Evolutionary conservation across 2,888 invertebrate species (phyloP).

Genomic region (Catocala fraxini): DNA sequence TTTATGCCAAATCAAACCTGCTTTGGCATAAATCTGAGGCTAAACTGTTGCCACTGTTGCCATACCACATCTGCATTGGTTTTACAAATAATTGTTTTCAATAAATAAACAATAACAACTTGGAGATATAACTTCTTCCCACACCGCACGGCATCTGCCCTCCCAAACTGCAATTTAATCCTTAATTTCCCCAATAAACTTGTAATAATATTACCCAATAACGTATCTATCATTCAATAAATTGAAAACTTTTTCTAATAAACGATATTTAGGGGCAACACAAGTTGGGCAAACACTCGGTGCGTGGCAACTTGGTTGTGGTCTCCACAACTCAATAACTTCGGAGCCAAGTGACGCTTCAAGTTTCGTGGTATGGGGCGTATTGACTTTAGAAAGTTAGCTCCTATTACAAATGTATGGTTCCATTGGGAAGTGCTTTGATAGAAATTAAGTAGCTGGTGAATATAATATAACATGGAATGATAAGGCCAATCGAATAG

Average conservation of each 20-base stretch:
- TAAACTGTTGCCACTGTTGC: too few species aligned
- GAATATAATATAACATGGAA: neutral
- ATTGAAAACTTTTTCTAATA: slow-evolving; percentile 65
- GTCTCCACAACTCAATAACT: slow-evolving; percentile 55
- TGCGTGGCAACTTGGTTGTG: slow-evolving; percentile 35
- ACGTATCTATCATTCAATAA: slow-evolving; percentile 33
- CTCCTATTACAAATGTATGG: slow-evolving; percentile 38
- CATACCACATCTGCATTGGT: too few species aligned
- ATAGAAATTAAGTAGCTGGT: slow-evolving; percentile 9
- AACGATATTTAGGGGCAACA: slow-evolving; percentile 52
- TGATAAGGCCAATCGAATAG: neutral
- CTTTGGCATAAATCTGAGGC: too few species aligned
- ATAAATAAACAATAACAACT: too few species aligned
- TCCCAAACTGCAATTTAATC: slow-evolving; percentile 1
- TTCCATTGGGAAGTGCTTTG: slow-evolving; percentile 13
- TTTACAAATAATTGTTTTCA: too few species aligned
- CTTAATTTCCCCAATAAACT: slow-evolving; percentile 20
- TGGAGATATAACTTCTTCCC: neutral
- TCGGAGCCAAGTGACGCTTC: slow-evolving; percentile 51
- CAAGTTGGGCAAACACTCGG: slow-evolving; percentile 49
- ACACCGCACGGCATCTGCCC: neutral
- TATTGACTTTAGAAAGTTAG: slow-evolving; percentile 55
- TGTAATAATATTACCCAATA: slow-evolving; percentile 17
- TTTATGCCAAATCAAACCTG: too few species aligned
- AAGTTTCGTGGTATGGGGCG: slow-evolving; percentile 35